These are phyloP conservation scores for Synchiropus splendidus DNA, from an alignment of 2,113 vertebrate species.

Conservation along the genomic window DNA sequence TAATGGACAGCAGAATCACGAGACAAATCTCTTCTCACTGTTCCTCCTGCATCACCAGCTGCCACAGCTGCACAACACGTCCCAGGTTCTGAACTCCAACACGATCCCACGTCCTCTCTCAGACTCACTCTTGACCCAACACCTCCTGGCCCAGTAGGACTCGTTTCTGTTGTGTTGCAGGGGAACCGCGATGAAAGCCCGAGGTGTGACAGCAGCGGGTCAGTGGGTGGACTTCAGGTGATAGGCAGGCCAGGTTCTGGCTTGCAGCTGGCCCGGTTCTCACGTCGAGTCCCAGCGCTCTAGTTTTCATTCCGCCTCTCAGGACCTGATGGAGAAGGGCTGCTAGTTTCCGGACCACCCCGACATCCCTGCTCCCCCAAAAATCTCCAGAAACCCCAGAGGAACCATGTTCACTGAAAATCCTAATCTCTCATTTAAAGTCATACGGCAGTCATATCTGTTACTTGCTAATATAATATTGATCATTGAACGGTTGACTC, in stretches of 20 bases:
- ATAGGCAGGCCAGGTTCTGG: constrained; percentile 14
- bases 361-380: constrained; percentile 22
- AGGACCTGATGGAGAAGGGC: constrained; percentile 52
- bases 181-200: constrained; percentile 23
- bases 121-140: constrained; percentile 10
- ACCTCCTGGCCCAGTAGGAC: constrained; percentile 17
- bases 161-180: constrained; percentile 8
- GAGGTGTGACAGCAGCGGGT: constrained; percentile 4
- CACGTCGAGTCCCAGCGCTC: constrained; percentile 37
- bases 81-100: constrained; percentile 4
- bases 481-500: no score
- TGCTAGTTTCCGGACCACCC: constrained; percentile 65
- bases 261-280: constrained; percentile 43
- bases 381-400: no score
- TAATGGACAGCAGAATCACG: no score
- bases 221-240: constrained; percentile 3
- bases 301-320: constrained; percentile 57
- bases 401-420: no score
- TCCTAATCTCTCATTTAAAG: no score
- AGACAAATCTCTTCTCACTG: no score
- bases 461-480: no score
- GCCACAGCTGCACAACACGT: no score
- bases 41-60: no score
- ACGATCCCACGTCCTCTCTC: constrained; percentile 7
- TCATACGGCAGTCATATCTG: no score